A percentile compares a stretch with the other conserved stretches of the same genome.
Evolutionary conservation across 1,140 invertebrate species (phyloP).

Genomic region (Aphelinus certus): DNA sequence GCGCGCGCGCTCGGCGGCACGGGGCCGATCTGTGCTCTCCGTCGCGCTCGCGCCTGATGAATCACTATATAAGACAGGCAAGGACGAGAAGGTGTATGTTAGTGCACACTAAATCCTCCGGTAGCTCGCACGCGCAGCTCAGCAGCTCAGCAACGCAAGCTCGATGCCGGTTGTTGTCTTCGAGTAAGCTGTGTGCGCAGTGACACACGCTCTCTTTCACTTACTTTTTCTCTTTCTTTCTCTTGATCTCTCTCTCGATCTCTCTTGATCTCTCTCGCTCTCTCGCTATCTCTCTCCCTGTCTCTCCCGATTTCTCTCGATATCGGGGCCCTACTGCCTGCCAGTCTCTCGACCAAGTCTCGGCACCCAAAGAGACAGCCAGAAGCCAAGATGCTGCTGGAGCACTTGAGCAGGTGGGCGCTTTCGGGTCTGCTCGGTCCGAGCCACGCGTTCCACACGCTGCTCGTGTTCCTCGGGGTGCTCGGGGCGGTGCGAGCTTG

Average conservation of each 20-base stretch:
- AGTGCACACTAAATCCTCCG: slow-evolving; percentile 62
- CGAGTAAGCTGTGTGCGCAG: too few relatives aligned
- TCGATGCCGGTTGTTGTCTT: too few relatives aligned
- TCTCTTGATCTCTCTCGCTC: too few relatives aligned
- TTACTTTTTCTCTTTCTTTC: too few relatives aligned
- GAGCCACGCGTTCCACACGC: slow-evolving; percentile 39
- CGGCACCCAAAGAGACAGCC: too few relatives aligned
- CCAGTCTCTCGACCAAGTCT: too few relatives aligned
- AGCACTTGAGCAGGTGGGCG: slow-evolving; percentile 48
- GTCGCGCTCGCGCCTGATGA: slow-evolving; percentile 59
- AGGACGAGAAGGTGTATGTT: slow-evolving; percentile 65
- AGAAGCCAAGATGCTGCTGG: slow-evolving; percentile 50
- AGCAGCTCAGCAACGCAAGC: too few relatives aligned
- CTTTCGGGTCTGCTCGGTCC: slow-evolving; percentile 31
- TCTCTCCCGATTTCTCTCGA: too few relatives aligned
- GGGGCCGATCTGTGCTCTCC: slow-evolving; percentile 31
- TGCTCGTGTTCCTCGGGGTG: slow-evolving; percentile 68
- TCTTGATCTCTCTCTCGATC: too few relatives aligned
- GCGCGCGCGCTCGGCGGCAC: slow-evolving; percentile 21
- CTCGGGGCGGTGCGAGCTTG: slow-evolving; percentile 62
- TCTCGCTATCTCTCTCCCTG: too few relatives aligned
- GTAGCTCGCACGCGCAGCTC: slow-evolving; percentile 55
- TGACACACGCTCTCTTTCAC: too few relatives aligned
- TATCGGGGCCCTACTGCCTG: too few relatives aligned
- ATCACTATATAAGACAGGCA: slow-evolving; percentile 66